A percentile compares a stretch with the other conserved stretches of the same genome.
phyloP scores from a whole-genome alignment of 2,797 vertebrate species.

The Platyrinchus mystaceus region DNA sequence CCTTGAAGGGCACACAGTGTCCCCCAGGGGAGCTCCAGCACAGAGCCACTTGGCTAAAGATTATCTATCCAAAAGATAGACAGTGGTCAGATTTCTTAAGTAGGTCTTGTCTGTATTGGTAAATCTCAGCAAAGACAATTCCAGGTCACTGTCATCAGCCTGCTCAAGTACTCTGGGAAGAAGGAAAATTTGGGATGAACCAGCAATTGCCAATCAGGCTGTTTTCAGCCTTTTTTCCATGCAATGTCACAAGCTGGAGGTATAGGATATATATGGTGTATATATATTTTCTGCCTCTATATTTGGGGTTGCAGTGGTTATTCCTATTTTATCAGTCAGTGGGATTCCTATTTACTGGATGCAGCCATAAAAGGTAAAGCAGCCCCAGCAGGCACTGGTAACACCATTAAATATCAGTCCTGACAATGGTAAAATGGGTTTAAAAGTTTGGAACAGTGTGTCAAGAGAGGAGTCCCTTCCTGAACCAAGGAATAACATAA shows the following conservation, averaged over 20 bases:
- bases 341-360: slow-evolving; percentile 16
- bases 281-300: background rate
- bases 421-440: slow-evolving; percentile 18
- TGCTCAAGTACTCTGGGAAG: background rate
- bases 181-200: background rate
- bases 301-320: slow-evolving; percentile 28
- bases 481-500: slow-evolving; percentile 60
- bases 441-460: slow-evolving; percentile 34
- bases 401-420: background rate
- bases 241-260: background rate
- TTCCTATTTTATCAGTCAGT: slow-evolving; percentile 10
- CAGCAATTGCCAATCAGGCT: background rate
- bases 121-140: background rate
- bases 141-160: background rate
- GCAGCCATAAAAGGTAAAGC: slow-evolving; percentile 48
- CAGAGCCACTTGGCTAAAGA: accelerated
- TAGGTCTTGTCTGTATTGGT: background rate
- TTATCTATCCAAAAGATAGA: background rate
- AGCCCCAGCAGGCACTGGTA: slow-evolving; percentile 6
- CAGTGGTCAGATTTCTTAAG: background rate
- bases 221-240: background rate
- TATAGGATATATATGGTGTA: background rate
- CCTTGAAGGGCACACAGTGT: background rate
- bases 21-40: background rate
- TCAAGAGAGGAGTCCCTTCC: slow-evolving; percentile 16